Evolutionary conservation across 2,888 invertebrate species (phyloP), one percentile per base, ranked within the genome.

Genomic region (Zygogramma bicolorata): DNA sequence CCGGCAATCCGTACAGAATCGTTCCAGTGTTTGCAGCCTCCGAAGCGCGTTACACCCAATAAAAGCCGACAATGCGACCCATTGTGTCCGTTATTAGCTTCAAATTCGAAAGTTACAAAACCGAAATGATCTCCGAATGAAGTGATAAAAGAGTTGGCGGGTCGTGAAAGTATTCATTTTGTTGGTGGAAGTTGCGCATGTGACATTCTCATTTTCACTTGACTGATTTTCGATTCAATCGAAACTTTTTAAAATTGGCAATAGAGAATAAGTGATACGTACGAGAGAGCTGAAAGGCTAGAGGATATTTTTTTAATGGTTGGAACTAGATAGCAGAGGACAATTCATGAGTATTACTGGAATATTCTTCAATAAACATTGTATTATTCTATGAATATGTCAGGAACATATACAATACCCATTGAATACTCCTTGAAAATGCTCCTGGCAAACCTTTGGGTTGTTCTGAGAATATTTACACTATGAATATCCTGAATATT

Each of bases 161-260:
- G 61, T 65, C 63, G 65, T 75, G 73, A 75, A 75, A 75, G 68
- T 73, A 68, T 75, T 71, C 75, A 68, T 75, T 75, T 63, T 70
- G 70, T 25, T 53, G n/a, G n/a, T 53, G 15, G n/a, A 53, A 5
- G 62, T 68, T 61, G 29, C 62, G 20, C 42, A 46, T 69, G 72
- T 68, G 68, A 65, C 61, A 61, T 31, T 38, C 74, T 78, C 78
- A 76, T 78, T 80, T 78, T 76, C 59, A 76, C 78, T 79, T 80
- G 79, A 79, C 74, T 81, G 80, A 72, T 77, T 78, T 73, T 78
- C 79, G 81, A 81, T 81, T 80, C 81, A 76, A 79, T 78, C 49
- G 79, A 77, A 76, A 77, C 78, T 80, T 74, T 78, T 78, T 78
- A 76, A 63, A 75, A 73, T 79, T 80, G 79, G 22, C n/a, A n/a